Conservation (phyloP, 92 coral and sea anemone species). For the Pocillopora grandis region DNA sequence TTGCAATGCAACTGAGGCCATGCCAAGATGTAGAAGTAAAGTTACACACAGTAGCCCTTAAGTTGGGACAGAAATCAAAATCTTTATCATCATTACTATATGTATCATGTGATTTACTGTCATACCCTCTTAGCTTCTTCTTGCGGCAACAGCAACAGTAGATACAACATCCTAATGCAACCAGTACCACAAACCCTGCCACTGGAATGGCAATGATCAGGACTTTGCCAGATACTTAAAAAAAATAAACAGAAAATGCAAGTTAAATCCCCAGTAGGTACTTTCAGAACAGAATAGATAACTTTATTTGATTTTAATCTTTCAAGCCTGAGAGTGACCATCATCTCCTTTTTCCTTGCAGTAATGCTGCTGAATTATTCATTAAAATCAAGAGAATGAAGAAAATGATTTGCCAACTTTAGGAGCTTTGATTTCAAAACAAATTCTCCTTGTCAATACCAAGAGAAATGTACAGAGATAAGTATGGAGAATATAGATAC, state of each 20-base stretch:
- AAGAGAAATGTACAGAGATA: too few relatives aligned
- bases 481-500: too few relatives aligned
- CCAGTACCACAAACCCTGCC: slow-evolving; percentile 65
- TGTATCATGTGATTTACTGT: too few relatives aligned
- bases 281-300: neutral
- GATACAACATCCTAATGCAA: slow-evolving; percentile 65
- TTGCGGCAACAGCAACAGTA: slow-evolving; percentile 89
- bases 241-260: neutral
- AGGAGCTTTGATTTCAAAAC: too few relatives aligned
- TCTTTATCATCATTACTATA: too few relatives aligned
- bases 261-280: neutral
- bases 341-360: too few relatives aligned
- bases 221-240: slow-evolving; percentile 73
- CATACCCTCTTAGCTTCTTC: slow-evolving; percentile 69
- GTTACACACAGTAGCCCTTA: neutral
- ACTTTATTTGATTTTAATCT: neutral
- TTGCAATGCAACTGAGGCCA: neutral
- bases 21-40: neutral
- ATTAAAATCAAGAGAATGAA: too few relatives aligned
- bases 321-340: too few relatives aligned
- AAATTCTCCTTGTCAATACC: too few relatives aligned
- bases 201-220: slow-evolving; percentile 75
- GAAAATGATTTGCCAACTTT: too few relatives aligned
- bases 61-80: too few relatives aligned
- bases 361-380: too few relatives aligned